Evolutionary conservation across 2,888 invertebrate species (phyloP).

Genomic region (Malacosoma neustria): DNA sequence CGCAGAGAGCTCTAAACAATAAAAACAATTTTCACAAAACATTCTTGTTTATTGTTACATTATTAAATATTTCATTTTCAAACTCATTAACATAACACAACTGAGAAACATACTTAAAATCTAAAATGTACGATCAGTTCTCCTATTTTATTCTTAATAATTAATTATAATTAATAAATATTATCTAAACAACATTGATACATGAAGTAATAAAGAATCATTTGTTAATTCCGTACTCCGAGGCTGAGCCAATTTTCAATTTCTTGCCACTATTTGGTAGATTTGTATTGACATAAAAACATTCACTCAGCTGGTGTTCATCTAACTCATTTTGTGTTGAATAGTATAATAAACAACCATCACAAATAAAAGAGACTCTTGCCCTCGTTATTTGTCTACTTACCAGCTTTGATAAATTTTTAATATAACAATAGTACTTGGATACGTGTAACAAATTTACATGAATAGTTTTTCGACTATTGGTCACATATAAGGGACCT

Average conservation of each 20-base stretch:
- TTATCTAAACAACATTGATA: too few species aligned
- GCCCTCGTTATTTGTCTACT: constrained; percentile 2
- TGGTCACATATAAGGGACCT: constrained; percentile 18
- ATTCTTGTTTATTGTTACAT: too few species aligned
- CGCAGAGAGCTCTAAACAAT: too few species aligned
- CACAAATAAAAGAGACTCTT: constrained; percentile 1
- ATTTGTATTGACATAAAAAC: not conserved
- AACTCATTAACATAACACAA: too few species aligned
- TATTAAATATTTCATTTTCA: too few species aligned
- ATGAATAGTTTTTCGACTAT: constrained; percentile 8
- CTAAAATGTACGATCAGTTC: too few species aligned
- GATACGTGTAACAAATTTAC: constrained; percentile 17
- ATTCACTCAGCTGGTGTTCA: not conserved
- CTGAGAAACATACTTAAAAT: too few species aligned
- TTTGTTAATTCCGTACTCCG: too few species aligned
- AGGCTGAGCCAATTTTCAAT: not conserved
- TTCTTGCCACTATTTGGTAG: not conserved
- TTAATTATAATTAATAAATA: too few species aligned
- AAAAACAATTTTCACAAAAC: too few species aligned
- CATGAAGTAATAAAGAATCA: too few species aligned
- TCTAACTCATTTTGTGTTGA: not conserved
- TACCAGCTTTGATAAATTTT: constrained; percentile 17
- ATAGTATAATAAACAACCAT: constrained; percentile 3
- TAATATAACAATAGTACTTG: constrained; percentile 19
- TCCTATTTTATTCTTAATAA: too few species aligned